Evolutionary conservation across 2,113 vertebrate genomes (phyloP), one percentile per base, ranked within the genome.

Genomic region (Gobius niger): DNA sequence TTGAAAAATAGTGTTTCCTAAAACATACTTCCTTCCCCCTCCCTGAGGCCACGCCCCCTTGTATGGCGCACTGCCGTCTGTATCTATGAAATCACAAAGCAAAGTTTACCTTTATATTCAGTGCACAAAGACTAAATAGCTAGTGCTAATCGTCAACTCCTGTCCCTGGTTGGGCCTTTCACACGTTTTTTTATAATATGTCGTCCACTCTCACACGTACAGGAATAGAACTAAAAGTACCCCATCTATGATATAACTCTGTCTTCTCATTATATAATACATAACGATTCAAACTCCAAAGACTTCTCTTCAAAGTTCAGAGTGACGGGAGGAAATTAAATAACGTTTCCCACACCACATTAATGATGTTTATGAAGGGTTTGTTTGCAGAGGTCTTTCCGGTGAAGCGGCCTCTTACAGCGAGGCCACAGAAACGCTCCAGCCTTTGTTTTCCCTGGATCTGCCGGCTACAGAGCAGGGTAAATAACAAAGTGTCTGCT

Each of bases 311-410:
- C 16, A 6, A 12, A 18, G 3, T 24, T 19, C 51, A 51, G 53
- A 24, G 51, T 60, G 7, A 54, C 67, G 62, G 81, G 82, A 90
- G 90, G 90, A 92, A 90, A 91, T 91, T 75, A 88, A 90, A 86
- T 67, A 0, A 74, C 80, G 70, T 85, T 92, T 93, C 91, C 90
- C 91, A 93, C 85, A 91, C 81, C 76, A 70, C 16, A 73, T 81
- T 87, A 89, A 91, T 88, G 91, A 81, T 87, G 91, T 88, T 86
- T 40, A 62, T 81, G 59, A 73, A 71, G 34, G 65, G 81, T 91
- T 93, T 92, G 83, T 92, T 92, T 93, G 76, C 53, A 7, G 68
- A 86, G 78, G 79, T 81, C 88, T 88, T 88, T 89, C 82, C 64
- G 68, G 76, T 75, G 56, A 78, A 81, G 54, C 65, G 68, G 60